Conservation (phyloP, 2,113 vertebrate genomes). For the Micronycteris hirsuta region DNA sequence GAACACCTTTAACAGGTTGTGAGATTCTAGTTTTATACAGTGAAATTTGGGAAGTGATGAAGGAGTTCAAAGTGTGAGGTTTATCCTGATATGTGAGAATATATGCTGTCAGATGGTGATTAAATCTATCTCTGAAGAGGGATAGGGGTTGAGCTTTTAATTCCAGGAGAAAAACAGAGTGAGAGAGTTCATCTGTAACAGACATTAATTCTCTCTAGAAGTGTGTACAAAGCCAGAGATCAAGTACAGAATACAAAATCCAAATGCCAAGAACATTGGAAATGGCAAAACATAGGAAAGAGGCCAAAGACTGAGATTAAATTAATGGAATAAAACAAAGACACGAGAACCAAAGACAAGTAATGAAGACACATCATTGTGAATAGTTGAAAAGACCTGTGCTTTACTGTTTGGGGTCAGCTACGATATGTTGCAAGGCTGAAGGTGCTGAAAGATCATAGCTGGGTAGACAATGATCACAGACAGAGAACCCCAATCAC, state of each 20-base stretch:
- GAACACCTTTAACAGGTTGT: background rate
- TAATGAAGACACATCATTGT: background rate
- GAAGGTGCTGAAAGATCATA: background rate
- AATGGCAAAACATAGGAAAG: background rate
- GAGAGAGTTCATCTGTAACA: background rate
- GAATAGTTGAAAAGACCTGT: background rate
- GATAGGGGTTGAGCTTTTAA: background rate
- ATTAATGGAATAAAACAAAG: background rate
- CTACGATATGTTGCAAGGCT: background rate
- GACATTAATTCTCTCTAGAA: background rate
- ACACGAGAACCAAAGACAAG: background rate
- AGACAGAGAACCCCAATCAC: background rate
- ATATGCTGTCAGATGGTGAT: background rate
- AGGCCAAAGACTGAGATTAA: background rate
- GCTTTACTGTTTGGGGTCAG: background rate
- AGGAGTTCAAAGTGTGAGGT: background rate
- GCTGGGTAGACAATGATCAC: background rate
- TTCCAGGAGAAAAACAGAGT: background rate
- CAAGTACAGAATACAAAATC: background rate
- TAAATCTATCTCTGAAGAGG: background rate
- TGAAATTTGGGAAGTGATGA: background rate
- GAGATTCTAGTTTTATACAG: background rate
- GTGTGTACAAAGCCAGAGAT: background rate
- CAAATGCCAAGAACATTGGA: background rate
- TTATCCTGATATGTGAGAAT: background rate